Evolutionary conservation across 2,113 vertebrate genomes (phyloP).

Genomic region (Strigops habroptila): DNA sequence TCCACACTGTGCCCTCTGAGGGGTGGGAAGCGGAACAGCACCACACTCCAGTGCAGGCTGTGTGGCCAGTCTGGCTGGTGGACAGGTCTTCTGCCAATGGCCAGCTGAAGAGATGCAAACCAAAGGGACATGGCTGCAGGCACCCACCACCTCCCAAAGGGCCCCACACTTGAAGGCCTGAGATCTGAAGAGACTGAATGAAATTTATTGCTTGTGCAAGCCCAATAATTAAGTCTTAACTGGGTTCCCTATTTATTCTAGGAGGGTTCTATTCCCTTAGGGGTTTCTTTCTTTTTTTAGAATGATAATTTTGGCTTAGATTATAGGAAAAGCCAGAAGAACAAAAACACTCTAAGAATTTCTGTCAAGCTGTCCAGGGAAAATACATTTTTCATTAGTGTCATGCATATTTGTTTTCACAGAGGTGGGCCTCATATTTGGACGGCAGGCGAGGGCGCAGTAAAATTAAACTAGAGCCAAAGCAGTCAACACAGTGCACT

Average conservation of each 20-base stretch:
- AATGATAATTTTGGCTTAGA: background rate
- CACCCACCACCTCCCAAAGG: background rate
- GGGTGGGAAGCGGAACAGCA: background rate
- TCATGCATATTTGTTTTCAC: background rate
- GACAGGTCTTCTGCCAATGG: background rate
- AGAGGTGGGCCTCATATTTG: background rate
- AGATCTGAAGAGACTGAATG: background rate
- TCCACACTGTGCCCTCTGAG: accelerated
- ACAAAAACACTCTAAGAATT: background rate
- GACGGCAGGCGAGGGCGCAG: background rate
- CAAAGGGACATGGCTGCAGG: background rate
- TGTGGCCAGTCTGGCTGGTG: accelerated
- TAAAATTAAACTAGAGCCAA: background rate
- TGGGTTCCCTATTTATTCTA: background rate
- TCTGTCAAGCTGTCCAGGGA: background rate
- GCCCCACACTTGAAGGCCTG: accelerated
- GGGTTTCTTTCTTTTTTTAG: background rate
- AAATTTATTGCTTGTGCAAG: background rate
- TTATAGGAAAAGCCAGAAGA: background rate
- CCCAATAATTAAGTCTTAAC: background rate
- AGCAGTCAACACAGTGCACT: background rate
- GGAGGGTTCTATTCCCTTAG: background rate
- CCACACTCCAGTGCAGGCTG: accelerated
- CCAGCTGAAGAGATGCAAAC: accelerated
- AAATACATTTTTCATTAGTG: background rate